Evolutionary conservation across 2,113 vertebrate species (phyloP).

Genomic region (Rhinichthys klamathensis): DNA sequence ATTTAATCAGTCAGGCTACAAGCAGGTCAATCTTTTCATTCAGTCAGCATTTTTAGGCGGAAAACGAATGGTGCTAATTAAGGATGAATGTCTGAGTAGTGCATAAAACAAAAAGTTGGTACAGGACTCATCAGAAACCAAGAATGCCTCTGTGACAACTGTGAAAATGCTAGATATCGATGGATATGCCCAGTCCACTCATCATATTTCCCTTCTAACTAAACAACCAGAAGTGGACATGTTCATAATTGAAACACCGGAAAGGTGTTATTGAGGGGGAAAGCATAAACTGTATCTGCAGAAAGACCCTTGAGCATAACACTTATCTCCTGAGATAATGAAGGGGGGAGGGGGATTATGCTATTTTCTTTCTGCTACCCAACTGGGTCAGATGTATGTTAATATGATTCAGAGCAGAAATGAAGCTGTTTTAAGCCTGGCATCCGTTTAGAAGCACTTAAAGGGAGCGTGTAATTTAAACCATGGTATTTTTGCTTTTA

Average conservation of each 20-base stretch:
- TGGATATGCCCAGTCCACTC: background rate
- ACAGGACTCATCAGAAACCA: background rate
- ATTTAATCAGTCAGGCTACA: conserved; percentile 25
- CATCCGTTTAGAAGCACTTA: conserved; percentile 15
- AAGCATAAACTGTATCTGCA: conserved; percentile 6
- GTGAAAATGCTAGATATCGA: background rate
- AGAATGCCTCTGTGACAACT: background rate
- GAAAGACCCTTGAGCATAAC: conserved; percentile 22
- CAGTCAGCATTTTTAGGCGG: conserved; percentile 23
- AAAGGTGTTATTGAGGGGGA: conserved; percentile 28
- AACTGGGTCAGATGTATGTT: conserved; percentile 50
- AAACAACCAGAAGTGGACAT: conserved; percentile 37
- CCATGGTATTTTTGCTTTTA: conserved; percentile 40
- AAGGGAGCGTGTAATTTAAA: conserved; percentile 41
- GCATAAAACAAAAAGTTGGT: background rate
- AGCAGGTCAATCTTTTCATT: conserved; percentile 36
- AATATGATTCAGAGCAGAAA: conserved; percentile 34
- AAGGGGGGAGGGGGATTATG: conserved; percentile 38
- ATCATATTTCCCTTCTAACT: conserved; percentile 8
- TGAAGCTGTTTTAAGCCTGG: conserved; percentile 12
- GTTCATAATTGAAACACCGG: conserved; percentile 45
- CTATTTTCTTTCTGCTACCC: conserved; percentile 49
- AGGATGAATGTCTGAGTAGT: background rate
- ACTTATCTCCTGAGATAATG: conserved; percentile 50
- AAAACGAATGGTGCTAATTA: conserved; percentile 32